phyloP scores from a whole-genome alignment of 2,797 vertebrate species.

The Pelobates cultripes region DNA sequence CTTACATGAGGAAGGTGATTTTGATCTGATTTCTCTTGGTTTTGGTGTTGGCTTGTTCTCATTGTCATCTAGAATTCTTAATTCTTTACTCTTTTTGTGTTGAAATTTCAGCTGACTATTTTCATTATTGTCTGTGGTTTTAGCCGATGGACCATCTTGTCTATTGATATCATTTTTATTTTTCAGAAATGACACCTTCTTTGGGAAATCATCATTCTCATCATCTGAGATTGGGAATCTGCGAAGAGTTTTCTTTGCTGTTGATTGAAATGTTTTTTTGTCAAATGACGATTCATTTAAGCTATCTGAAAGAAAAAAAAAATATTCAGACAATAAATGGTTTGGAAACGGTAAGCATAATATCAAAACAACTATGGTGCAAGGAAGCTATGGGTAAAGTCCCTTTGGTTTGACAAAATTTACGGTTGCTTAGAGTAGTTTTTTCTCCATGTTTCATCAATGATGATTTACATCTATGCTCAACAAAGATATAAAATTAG shows the following conservation, averaged over 20 bases:
- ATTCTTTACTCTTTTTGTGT: slow-evolving; percentile 41
- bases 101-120: slow-evolving; percentile 1
- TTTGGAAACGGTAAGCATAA: no score
- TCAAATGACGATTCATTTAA: slow-evolving; percentile 64
- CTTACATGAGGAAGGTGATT: slow-evolving; percentile 38
- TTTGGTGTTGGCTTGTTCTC: slow-evolving; percentile 64
- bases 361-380: no score
- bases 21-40: slow-evolving; percentile 59
- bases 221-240: slow-evolving; percentile 77
- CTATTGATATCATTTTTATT: slow-evolving; percentile 58
- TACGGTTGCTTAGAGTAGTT: no score
- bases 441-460: no score
- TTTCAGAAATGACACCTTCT: slow-evolving; percentile 79
- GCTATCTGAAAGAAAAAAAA: slow-evolving; percentile 67
- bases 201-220: slow-evolving; percentile 70
- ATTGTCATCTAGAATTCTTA: slow-evolving; percentile 39
- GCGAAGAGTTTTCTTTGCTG: slow-evolving; percentile 63
- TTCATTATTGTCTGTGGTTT: not conserved
- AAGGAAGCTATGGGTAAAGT: no score
- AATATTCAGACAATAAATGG: no score
- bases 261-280: slow-evolving; percentile 56
- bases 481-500: no score
- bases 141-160: slow-evolving; percentile 19
- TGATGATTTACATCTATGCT: no score
- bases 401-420: no score